Evolutionary conservation across 2,113 vertebrate genomes (phyloP), one percentile per base, ranked within the genome.

Genomic region (Peucedramus taeniatus): DNA sequence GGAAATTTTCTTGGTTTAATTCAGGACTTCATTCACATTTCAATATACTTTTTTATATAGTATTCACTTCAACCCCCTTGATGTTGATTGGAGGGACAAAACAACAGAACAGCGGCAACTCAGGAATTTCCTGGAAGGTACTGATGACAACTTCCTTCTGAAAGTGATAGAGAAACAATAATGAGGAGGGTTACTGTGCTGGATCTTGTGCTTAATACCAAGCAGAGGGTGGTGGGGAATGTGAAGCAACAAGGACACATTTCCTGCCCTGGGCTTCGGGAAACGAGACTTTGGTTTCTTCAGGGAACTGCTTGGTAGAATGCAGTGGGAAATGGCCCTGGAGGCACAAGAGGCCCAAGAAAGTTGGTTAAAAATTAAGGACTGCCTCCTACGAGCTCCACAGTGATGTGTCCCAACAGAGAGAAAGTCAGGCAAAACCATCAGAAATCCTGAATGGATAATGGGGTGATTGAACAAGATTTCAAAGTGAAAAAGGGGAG

Each of bases 371-470:
- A 75, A 75, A 47, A 31, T 40, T 15, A 26, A 68, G 4, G 20
- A 26, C 21, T 60, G 1, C 13, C n/a, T 45, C 33, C 60, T 68
- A 0, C 0, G 40, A 76, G 16, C 4, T 35, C 8, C 28, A 23
- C 6, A 35, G 7, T 35, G 26, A 22, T 40, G 14, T 21, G 9
- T 26, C 6, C 24, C 53, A 61, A 35, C 4, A 40, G 24, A 45
- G 15, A 39, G 33, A 26, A 39, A 45, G 28, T 30, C 24, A 45
- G 28, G 23, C 2, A 30, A 66, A 75, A 45, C 3, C 3, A 9
- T 6, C 33, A 45, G 7, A 68, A 82, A 24, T 22, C 28, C 20
- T 53, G 5, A 4, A 21, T 40, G 24, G 28, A 35, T 35, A 60
- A 53, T 11, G 7, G 17, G 7, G 3, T 53, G 19, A 15, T 5